Conservation (phyloP, 2,888 invertebrate species). For the Pinctada fucata region DNA sequence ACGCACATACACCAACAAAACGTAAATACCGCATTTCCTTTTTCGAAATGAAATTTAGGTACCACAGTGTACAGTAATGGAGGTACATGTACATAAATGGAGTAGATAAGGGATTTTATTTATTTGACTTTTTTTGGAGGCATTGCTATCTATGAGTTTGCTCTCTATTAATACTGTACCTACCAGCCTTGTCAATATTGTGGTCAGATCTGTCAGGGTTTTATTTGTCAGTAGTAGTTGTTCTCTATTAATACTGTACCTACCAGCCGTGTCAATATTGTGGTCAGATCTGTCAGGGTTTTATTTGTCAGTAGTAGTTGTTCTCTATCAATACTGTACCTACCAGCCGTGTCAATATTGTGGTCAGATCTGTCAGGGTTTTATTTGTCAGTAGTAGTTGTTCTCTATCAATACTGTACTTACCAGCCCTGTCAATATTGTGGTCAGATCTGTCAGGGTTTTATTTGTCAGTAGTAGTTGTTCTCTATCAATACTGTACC, state of each 20-base stretch:
- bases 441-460: slow-evolving; percentile 72
- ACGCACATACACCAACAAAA: no score
- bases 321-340: slow-evolving; percentile 26
- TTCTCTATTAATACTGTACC: slow-evolving; percentile 46
- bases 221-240: slow-evolving; percentile 72
- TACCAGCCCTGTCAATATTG: slow-evolving; percentile 72
- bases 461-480: slow-evolving; percentile 72
- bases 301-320: no score
- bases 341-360: slow-evolving; percentile 72
- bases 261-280: no score
- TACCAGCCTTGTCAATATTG: slow-evolving; percentile 72
- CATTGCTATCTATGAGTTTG: no score
- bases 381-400: slow-evolving; percentile 72
- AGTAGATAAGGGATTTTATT: no score
- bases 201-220: slow-evolving; percentile 72
- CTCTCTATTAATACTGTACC: slow-evolving; percentile 27
- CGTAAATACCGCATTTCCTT: no score
- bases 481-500: slow-evolving; percentile 46
- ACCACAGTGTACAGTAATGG: no score
- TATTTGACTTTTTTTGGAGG: no score
- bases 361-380: slow-evolving; percentile 72
- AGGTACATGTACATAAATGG: no score
- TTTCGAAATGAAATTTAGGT: no score
- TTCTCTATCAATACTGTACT: slow-evolving; percentile 53
- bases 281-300: no score